These are phyloP conservation scores for Andrena flavipes DNA, from an alignment of 2,888 invertebrate genomes.

Conservation along the genomic window DNA sequence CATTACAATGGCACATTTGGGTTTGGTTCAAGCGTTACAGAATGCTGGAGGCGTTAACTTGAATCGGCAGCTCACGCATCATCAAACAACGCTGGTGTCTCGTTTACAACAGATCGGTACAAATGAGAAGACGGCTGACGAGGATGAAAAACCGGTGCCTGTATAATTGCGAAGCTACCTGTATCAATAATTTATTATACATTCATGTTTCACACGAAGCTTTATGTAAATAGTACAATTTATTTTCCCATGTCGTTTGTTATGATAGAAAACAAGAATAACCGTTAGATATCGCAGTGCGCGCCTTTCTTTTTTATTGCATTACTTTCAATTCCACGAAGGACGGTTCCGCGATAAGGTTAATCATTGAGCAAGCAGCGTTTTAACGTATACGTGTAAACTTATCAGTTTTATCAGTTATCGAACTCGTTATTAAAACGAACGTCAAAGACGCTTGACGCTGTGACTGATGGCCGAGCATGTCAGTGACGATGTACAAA, in stretches of 20 bases:
- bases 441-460: constrained; percentile 35
- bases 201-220: constrained; percentile 77
- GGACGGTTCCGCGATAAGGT: constrained; percentile 64
- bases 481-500: constrained; percentile 49
- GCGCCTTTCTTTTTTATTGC: constrained; percentile 46
- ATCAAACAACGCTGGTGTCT: constrained; percentile 89
- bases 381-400: constrained; percentile 47
- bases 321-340: constrained; percentile 53
- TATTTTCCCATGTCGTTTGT: constrained; percentile 30
- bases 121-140: constrained; percentile 69
- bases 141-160: constrained; percentile 75
- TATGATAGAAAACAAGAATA: constrained; percentile 53
- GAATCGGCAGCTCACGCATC: constrained; percentile 89
- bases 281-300: constrained; percentile 43
- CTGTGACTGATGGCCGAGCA: constrained; percentile 25
- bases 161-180: constrained; percentile 71
- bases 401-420: constrained; percentile 57
- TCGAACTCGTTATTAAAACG: constrained; percentile 55
- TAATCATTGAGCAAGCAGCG: constrained; percentile 66
- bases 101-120: constrained; percentile 87
- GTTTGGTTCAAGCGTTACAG: constrained; percentile 89
- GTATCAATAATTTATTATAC: constrained; percentile 79
- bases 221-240: constrained; percentile 75
- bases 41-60: constrained; percentile 88
- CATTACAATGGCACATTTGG: constrained; percentile 88